phyloP scores from a whole-genome alignment of 2,113 vertebrate species.

The Spilogale gracilis region DNA sequence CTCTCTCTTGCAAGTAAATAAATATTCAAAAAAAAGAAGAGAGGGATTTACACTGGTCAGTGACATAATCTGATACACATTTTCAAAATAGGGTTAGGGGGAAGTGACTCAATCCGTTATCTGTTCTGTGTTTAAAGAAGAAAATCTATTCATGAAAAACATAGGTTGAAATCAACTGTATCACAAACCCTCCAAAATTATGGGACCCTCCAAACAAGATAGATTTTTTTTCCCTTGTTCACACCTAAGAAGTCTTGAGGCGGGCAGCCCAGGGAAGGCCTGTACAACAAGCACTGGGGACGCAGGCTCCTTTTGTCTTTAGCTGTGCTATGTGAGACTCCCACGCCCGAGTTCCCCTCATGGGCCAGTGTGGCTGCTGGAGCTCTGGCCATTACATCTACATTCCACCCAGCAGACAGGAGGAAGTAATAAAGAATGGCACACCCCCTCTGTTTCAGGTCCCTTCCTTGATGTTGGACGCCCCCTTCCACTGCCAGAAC shows the following conservation, averaged over 20 bases:
- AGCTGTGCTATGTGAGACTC: neutral
- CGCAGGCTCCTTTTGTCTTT: neutral
- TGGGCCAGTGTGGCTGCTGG: neutral
- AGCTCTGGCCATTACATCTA: neutral
- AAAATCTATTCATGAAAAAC: neutral
- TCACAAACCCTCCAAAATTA: neutral
- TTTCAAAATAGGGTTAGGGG: neutral
- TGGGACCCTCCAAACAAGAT: neutral
- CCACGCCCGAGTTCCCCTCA: neutral
- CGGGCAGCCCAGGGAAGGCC: neutral
- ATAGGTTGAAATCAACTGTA: neutral
- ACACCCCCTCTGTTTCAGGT: fast-evolving
- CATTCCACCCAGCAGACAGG: neutral
- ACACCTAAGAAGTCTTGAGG: neutral
- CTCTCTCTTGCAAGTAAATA: neutral
- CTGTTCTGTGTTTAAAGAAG: neutral
- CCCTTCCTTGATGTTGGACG: neutral
- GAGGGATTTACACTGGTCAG: neutral
- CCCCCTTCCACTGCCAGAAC: neutral
- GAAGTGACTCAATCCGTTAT: neutral
- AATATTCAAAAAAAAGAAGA: neutral
- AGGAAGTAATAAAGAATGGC: neutral
- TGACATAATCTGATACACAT: neutral
- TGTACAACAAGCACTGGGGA: neutral
- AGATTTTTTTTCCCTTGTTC: neutral